Conservation (phyloP, 1,140 invertebrate species). For the Wasmannia auropunctata region DNA sequence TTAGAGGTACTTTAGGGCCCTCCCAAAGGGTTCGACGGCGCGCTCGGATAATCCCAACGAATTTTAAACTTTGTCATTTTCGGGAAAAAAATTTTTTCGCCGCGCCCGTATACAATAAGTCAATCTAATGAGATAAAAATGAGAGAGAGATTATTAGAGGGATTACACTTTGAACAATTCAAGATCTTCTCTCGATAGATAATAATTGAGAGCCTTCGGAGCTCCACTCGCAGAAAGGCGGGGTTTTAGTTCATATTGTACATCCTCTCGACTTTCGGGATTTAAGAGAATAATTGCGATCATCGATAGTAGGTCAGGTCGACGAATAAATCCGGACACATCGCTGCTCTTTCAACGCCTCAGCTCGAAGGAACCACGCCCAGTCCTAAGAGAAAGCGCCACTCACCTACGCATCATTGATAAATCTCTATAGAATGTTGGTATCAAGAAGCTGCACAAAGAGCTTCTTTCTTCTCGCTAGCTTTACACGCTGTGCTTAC, state of each 20-base stretch:
- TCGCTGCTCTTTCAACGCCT: not conserved
- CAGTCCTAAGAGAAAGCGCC: slow-evolving; percentile 59
- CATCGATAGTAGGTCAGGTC: not conserved
- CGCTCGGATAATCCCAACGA: not conserved
- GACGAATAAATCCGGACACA: slow-evolving; percentile 22
- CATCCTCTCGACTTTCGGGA: not conserved
- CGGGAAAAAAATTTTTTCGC: not conserved
- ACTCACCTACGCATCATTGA: slow-evolving; percentile 50
- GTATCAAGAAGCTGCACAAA: not conserved
- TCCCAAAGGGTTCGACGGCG: slow-evolving; percentile 40
- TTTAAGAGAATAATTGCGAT: slow-evolving; percentile 31
- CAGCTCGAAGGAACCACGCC: slow-evolving; percentile 48
- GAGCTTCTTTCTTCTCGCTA: not conserved
- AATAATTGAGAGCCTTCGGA: not conserved
- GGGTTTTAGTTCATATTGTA: not conserved
- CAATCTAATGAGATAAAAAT: not conserved
- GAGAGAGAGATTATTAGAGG: no score
- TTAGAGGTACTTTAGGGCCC: slow-evolving; percentile 29
- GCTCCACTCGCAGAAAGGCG: not conserved
- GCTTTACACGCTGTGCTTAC: no score
- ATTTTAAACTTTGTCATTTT: slow-evolving; percentile 2
- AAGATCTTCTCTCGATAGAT: not conserved
- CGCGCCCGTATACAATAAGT: not conserved
- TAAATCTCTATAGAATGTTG: slow-evolving; percentile 19
- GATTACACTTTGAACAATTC: not conserved